Percentiles rank a stretch among this genome's conserved stretches.
These are phyloP conservation scores for Corvus moneduloides DNA, from an alignment of 2,113 vertebrate genomes.

Conservation along the genomic window DNA sequence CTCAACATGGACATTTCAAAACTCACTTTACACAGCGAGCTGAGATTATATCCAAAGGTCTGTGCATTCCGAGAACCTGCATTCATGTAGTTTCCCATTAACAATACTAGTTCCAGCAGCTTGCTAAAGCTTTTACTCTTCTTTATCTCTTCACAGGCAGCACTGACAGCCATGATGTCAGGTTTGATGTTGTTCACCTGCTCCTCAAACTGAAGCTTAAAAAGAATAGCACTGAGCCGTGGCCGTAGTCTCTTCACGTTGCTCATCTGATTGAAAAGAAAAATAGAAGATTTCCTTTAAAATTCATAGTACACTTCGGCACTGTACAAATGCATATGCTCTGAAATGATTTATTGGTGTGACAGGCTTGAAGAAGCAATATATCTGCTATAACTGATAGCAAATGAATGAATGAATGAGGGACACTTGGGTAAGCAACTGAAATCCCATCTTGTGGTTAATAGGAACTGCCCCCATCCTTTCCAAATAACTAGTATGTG, in stretches of 20 bases:
- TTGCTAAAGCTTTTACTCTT: constrained; percentile 89
- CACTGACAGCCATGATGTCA: constrained; percentile 92
- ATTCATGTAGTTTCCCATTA: constrained; percentile 98
- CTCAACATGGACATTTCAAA: background rate
- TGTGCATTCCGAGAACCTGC: constrained; percentile 94
- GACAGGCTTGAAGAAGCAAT: constrained; percentile 72
- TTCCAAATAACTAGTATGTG: constrained; percentile 50
- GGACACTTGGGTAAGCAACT: constrained; percentile 51
- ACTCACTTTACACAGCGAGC: constrained; percentile 96
- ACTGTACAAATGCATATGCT: constrained; percentile 59
- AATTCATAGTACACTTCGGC: constrained; percentile 68
- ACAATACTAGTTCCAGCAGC: constrained; percentile 91
- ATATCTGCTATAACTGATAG: constrained; percentile 72
- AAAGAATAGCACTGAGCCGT: constrained; percentile 93
- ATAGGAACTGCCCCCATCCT: constrained; percentile 38
- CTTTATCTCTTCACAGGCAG: constrained; percentile 92
- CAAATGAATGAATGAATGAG: constrained; percentile 63
- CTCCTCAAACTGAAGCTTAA: constrained; percentile 97
- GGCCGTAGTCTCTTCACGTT: constrained; percentile 88
- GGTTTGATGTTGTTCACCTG: constrained; percentile 93
- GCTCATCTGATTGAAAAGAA: constrained; percentile 88
- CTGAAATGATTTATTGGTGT: constrained; percentile 75
- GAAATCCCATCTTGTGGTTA: constrained; percentile 53
- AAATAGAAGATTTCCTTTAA: constrained; percentile 76
- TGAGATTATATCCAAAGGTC: constrained; percentile 93